These are phyloP conservation scores for Plagodis dolabraria DNA, from an alignment of 2,888 invertebrate species.

Conservation along the genomic window DNA sequence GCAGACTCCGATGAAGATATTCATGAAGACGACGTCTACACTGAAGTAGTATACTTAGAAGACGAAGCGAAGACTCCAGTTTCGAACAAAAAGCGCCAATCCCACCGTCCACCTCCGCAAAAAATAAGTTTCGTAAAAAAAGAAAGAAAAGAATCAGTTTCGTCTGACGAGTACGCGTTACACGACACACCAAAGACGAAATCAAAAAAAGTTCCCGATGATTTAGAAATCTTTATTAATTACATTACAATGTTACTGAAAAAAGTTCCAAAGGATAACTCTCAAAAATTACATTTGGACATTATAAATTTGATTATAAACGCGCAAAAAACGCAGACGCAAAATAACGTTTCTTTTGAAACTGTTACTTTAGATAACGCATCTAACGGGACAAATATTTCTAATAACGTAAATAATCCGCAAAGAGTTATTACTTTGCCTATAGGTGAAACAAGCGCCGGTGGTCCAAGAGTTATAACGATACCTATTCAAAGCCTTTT, in stretches of 20 bases:
- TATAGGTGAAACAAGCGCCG: neutral
- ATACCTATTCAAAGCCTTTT: slow-evolving; percentile 8
- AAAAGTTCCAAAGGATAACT: slow-evolving; percentile 50
- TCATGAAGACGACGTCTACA: slow-evolving; percentile 37
- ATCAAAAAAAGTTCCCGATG: slow-evolving; percentile 38
- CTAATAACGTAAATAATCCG: neutral
- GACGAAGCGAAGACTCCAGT: slow-evolving; percentile 32
- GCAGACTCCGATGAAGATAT: slow-evolving; percentile 36
- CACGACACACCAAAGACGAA: neutral
- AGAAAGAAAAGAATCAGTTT: slow-evolving; percentile 1
- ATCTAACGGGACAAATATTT: neutral
- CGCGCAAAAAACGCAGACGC: slow-evolving; percentile 26
- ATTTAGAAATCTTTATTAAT: slow-evolving; percentile 55
- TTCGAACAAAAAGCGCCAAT: neutral
- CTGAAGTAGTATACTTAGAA: slow-evolving; percentile 58
- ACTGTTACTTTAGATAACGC: slow-evolving; percentile 3
- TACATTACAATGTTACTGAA: slow-evolving; percentile 59
- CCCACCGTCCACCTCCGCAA: neutral
- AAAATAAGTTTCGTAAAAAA: slow-evolving; percentile 1
- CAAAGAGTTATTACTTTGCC: neutral
- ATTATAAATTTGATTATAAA: slow-evolving; percentile 62
- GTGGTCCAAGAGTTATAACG: slow-evolving; percentile 3
- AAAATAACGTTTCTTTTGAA: neutral
- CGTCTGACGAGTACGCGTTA: slow-evolving; percentile 17
- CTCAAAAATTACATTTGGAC: slow-evolving; percentile 59